Evolutionary conservation across 1,140 invertebrate species (phyloP).

Genomic region (Thaumatotibia leucotreta): DNA sequence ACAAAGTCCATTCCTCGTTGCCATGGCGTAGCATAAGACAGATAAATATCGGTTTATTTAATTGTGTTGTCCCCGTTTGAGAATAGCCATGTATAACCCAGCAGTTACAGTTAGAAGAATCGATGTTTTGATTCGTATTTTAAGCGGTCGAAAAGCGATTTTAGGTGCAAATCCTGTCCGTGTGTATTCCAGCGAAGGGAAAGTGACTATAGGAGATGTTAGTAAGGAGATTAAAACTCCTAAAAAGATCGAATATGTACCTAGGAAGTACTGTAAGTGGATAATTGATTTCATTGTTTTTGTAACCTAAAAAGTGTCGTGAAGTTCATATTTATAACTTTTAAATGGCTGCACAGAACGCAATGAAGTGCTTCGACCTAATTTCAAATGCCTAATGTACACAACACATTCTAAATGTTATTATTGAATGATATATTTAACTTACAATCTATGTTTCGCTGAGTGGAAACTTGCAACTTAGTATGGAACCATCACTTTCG

Average conservation of each 20-base stretch:
- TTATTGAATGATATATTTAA: too few relatives aligned
- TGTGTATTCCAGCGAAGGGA: conserved; percentile 68
- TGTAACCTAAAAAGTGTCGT: conserved; percentile 22
- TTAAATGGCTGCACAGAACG: too few relatives aligned
- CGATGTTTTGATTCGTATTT: conserved; percentile 71
- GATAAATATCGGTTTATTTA: conserved; percentile 17
- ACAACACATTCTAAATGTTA: too few relatives aligned
- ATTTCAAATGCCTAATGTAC: too few relatives aligned
- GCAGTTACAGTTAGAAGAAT: conserved; percentile 61
- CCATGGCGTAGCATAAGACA: background rate
- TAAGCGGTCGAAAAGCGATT: conserved; percentile 54
- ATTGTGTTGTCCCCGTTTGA: conserved; percentile 15
- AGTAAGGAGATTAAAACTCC: conserved; percentile 80
- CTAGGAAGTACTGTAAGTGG: conserved; percentile 88
- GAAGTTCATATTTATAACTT: background rate
- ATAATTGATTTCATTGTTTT: conserved; percentile 21
- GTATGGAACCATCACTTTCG: too few relatives aligned
- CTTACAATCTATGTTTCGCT: too few relatives aligned
- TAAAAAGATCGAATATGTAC: conserved; percentile 87
- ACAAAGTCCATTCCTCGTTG: background rate
- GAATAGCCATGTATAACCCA: conserved; percentile 53
- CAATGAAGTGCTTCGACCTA: too few relatives aligned
- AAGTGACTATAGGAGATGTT: conserved; percentile 87
- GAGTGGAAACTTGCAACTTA: too few relatives aligned
- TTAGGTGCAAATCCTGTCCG: conserved; percentile 54